These are phyloP conservation scores for Indicator indicator DNA, from an alignment of 2,113 vertebrate genomes.

Conservation along the genomic window DNA sequence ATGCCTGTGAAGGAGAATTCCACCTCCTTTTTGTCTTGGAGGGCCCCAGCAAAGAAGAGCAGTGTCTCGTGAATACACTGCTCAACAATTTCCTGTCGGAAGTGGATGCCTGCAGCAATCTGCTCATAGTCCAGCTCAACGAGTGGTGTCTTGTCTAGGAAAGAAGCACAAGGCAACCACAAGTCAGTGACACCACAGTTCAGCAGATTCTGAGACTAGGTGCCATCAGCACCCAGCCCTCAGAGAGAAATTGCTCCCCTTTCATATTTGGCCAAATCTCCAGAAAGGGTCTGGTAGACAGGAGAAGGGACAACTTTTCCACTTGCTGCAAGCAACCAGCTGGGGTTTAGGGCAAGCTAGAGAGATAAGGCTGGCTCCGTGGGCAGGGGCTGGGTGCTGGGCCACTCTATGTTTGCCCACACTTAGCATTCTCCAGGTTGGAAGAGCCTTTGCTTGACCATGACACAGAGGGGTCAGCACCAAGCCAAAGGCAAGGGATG, in stretches of 20 bases:
- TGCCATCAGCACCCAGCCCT: background rate
- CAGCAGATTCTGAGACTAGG: background rate
- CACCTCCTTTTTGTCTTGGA: background rate
- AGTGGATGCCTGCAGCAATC: background rate
- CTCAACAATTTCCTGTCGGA: background rate
- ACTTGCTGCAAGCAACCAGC: background rate
- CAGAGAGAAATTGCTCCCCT: background rate
- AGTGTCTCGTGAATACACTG: background rate
- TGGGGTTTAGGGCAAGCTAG: background rate
- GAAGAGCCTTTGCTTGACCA: background rate
- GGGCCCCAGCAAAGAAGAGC: background rate
- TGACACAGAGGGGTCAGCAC: background rate
- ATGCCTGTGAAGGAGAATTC: background rate
- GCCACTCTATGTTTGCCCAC: background rate
- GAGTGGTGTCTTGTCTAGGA: background rate
- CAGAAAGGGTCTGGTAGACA: too few relatives aligned
- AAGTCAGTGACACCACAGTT: background rate
- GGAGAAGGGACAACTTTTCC: background rate
- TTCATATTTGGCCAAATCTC: background rate
- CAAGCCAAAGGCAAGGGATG: background rate
- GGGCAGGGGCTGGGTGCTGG: background rate
- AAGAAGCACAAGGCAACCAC: background rate
- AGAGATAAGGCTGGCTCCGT: background rate
- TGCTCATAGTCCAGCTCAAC: background rate
- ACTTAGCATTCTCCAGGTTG: background rate